phyloP scores from a whole-genome alignment of 2,113 vertebrate species.

The Craseonycteris thonglongyai region DNA sequence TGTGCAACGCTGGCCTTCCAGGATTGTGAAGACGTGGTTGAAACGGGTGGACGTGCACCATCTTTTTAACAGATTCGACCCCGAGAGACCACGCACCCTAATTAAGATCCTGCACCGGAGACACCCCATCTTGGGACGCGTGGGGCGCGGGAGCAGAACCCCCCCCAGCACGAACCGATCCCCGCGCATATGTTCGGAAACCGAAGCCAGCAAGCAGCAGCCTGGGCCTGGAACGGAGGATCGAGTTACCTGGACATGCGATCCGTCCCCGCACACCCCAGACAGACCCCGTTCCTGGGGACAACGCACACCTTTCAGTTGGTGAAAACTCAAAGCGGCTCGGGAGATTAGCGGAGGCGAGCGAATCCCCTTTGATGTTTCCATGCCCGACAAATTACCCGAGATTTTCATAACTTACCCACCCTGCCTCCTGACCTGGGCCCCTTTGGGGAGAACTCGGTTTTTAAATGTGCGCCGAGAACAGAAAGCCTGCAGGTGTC shows the following conservation, averaged over 20 bases:
- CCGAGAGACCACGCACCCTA: neutral
- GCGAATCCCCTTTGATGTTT: constrained; percentile 79
- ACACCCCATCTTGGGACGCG: neutral
- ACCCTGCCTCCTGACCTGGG: constrained; percentile 75
- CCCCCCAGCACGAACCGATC: neutral
- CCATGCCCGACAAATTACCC: constrained; percentile 75
- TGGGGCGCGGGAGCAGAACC: rapidly evolving
- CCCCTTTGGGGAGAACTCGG: constrained; percentile 74
- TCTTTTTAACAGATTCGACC: neutral
- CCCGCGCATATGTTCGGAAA: neutral
- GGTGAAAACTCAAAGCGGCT: constrained; percentile 65
- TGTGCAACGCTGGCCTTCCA: neutral
- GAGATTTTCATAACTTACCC: constrained; percentile 78
- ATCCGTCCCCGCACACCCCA: neutral
- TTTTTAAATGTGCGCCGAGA: constrained; percentile 69
- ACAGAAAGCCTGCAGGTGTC: constrained; percentile 60
- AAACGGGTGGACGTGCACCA: neutral
- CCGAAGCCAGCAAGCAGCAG: neutral
- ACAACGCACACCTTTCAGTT: constrained; percentile 40
- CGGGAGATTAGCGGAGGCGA: constrained; percentile 74
- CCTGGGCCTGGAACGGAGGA: neutral
- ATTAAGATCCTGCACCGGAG: neutral
- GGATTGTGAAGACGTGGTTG: neutral
- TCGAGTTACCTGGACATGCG: neutral
- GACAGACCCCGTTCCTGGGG: neutral